Evolutionary conservation across 53 echinoderm and acorn worm species (phyloP).

Genomic region (Echinarachnius parma): DNA sequence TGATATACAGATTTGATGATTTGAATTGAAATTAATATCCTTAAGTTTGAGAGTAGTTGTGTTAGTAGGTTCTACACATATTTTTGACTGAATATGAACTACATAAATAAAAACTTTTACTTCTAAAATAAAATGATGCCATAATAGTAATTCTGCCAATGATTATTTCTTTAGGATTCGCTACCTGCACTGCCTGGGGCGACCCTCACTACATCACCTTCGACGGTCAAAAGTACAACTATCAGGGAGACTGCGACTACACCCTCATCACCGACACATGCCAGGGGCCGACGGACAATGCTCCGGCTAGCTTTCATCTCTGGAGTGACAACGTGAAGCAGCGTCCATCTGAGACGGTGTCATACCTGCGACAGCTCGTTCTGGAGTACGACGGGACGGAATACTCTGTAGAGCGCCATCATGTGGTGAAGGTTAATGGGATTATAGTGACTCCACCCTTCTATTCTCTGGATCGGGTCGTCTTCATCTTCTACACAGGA

Average conservation of each 20-base stretch:
- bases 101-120: too few species aligned
- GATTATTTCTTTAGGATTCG: slow-evolving; percentile 29
- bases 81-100: too few species aligned
- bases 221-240: slow-evolving; percentile 68
- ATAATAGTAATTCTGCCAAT: too few species aligned
- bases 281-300: slow-evolving; percentile 4
- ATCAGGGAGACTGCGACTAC: slow-evolving; percentile 91
- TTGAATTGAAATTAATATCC: too few species aligned
- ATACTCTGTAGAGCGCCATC: slow-evolving; percentile 46
- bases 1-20: too few species aligned
- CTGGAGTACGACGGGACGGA: slow-evolving; percentile 34
- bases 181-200: slow-evolving; percentile 78
- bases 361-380: slow-evolving; percentile 55
- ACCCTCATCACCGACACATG: slow-evolving; percentile 65
- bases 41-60: too few species aligned
- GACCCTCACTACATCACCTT: slow-evolving; percentile 97
- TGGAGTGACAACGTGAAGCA: slow-evolving; percentile 69
- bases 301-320: slow-evolving; percentile 57
- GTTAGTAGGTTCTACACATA: too few species aligned
- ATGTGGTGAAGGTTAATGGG: slow-evolving; percentile 60
- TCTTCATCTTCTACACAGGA: slow-evolving; percentile 48
- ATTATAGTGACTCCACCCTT: slow-evolving; percentile 48
- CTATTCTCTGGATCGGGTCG: slow-evolving; percentile 5
- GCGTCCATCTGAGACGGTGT: slow-evolving; percentile 60
- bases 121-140: too few species aligned